A percentile compares a stretch with the other conserved stretches of the same genome.
Conservation (phyloP, 2,888 invertebrate genomes). For the Lucinisca nassula region DNA sequence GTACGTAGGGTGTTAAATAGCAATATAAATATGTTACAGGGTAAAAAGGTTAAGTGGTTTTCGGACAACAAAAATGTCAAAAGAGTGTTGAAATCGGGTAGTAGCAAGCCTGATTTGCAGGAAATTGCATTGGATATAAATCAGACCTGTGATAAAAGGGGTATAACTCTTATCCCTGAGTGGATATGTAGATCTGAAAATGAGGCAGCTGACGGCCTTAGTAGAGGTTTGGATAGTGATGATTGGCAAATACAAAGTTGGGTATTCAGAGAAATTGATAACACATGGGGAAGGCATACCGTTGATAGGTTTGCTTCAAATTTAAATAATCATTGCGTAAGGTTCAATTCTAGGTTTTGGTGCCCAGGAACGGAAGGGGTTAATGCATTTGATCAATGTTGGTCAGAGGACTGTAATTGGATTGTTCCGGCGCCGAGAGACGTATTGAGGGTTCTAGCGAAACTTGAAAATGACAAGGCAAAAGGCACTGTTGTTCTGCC, state of each 20-base stretch:
- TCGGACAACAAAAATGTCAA: conserved; percentile 51
- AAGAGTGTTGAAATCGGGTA: conserved; percentile 37
- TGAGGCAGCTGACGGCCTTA: conserved; percentile 27
- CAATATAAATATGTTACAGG: conserved; percentile 22
- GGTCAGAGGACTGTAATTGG: no score
- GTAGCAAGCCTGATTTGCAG: conserved; percentile 39
- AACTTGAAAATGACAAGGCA: no score
- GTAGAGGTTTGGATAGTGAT: conserved; percentile 29
- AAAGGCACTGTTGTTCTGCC: neutral
- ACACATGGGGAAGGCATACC: neutral
- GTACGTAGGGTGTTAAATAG: conserved; percentile 45
- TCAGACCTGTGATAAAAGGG: conserved; percentile 26
- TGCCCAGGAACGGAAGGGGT: conserved; percentile 42
- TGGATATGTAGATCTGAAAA: conserved; percentile 55
- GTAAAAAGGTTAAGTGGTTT: conserved; percentile 26
- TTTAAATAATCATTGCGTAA: conserved; percentile 26
- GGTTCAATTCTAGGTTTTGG: conserved; percentile 36
- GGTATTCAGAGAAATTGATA: neutral
- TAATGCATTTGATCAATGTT: conserved; percentile 42
- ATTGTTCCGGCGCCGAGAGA: conserved; percentile 58
- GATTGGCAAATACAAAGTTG: conserved; percentile 16
- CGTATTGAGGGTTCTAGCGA: neutral
- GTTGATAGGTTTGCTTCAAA: conserved; percentile 19
- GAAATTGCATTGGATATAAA: conserved; percentile 39
- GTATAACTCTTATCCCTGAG: conserved; percentile 11